A percentile compares a stretch with the other conserved stretches of the same genome.
phyloP scores from a whole-genome alignment of 2,113 vertebrate species.

The Rissa tridactyla region DNA sequence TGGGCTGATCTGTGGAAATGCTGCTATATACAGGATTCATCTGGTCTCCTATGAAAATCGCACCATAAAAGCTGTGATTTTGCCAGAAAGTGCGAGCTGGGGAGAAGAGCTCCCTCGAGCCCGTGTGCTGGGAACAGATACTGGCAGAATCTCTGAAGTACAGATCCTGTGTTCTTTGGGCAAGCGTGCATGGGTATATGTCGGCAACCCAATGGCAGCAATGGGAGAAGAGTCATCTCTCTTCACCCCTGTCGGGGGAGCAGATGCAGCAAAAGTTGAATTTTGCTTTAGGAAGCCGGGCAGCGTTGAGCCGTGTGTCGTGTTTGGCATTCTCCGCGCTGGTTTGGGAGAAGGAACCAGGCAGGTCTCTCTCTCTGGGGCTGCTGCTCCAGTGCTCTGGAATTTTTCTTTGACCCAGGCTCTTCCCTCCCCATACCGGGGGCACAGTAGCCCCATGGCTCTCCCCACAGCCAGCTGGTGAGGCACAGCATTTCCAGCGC shows the following conservation, averaged over 20 bases:
- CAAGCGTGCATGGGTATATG: background rate
- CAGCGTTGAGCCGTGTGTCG: background rate
- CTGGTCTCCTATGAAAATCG: background rate
- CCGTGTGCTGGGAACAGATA: background rate
- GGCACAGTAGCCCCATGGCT: background rate
- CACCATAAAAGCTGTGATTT: background rate
- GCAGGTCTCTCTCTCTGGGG: background rate
- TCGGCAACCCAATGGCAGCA: background rate
- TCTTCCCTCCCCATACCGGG: background rate
- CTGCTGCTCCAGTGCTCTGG: background rate
- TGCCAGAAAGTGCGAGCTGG: background rate
- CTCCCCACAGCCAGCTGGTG: background rate
- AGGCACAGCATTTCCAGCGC: background rate
- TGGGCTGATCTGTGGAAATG: slow-evolving; percentile 29
- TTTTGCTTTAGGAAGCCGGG: background rate
- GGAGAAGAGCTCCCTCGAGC: background rate
- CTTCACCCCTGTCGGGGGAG: background rate
- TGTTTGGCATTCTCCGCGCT: background rate
- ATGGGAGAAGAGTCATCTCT: rapidly evolving
- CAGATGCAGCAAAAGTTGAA: background rate
- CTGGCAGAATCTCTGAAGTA: background rate
- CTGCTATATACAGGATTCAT: slow-evolving; percentile 32
- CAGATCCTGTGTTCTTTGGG: background rate
- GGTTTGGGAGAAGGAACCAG: background rate
- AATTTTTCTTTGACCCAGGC: background rate